Evolutionary conservation across 2,113 vertebrate genomes (phyloP), one percentile per base, ranked within the genome.

Genomic region (Collichthys lucidus): DNA sequence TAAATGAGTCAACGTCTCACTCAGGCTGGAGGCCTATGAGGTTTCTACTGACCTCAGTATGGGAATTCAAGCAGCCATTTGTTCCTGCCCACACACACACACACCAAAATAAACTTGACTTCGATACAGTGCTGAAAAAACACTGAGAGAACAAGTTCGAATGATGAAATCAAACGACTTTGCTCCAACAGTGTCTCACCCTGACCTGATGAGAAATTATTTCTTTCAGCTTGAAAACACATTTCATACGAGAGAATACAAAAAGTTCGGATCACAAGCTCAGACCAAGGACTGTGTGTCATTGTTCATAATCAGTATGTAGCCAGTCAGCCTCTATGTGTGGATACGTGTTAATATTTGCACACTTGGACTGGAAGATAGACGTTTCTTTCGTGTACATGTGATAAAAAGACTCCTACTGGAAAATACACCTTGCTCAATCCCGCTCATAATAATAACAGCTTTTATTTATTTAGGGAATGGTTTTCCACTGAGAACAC

Each of bases 281-380:
- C 47, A 53, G 26, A 12, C 44, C 67, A 85, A 82, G 79, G 80
- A 76, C 74, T 74, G 17, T 61, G 20, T 16, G 65, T 71, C 55
- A 85, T 80, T 78, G 42, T 79, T 65, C 11, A 0, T 74, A 56
- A 84, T 85, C 66, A 60, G 63, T 20, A 17, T 17, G 67, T 64
- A 46, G 7, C 70, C 5, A 55, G 22, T 56, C 53, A 7, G 40
- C 67, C 68, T 49, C 40, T 79, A 5, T 74, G 5, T 42, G 31
- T 42, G 26, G 24, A 60, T 20, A 12, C 56, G 59, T 70, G 77
- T 72, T 74, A 80, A 87, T 88, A 86, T 91, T 86, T 87, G 56
- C 76, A 68, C 71, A 67, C 72, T 26, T 52, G 24, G 6, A 10
- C 26, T 55, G 17, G 55, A 74, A 17, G 71, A 46, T 9, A 15